Conservation (phyloP, 2,113 vertebrate genomes). For the Channa argus region DNA sequence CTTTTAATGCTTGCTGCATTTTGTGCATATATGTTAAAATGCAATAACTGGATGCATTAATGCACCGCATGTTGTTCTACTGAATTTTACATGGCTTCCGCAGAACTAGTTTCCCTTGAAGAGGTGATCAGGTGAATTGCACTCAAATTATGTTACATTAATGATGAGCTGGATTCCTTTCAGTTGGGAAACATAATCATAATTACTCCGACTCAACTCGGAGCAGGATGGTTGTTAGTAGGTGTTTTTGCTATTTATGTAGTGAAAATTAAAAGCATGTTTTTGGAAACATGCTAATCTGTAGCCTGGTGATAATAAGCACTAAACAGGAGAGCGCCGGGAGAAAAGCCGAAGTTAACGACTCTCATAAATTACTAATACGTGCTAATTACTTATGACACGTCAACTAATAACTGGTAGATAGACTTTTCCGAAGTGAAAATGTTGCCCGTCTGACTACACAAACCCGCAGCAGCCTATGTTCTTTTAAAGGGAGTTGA, state of each 20-base stretch:
- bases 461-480: too few relatives aligned
- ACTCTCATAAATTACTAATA: slow-evolving; percentile 28
- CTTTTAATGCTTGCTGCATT: too few relatives aligned
- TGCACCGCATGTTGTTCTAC: too few relatives aligned
- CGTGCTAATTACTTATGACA: neutral
- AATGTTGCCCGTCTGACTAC: neutral
- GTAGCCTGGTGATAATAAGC: slow-evolving; percentile 16
- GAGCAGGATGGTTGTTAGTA: neutral
- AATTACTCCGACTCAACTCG: slow-evolving; percentile 11
- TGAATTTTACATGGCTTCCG: too few relatives aligned
- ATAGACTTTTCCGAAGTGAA: slow-evolving; percentile 51
- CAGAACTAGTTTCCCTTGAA: neutral
- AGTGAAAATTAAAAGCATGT: slow-evolving; percentile 14
- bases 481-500: too few relatives aligned
- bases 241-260: neutral
- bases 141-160: neutral
- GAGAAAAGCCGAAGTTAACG: slow-evolving; percentile 36
- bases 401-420: slow-evolving; percentile 39
- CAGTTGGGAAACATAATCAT: slow-evolving; percentile 4
- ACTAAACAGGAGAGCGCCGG: neutral
- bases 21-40: too few relatives aligned
- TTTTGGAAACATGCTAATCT: neutral
- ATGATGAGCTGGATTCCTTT: neutral
- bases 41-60: too few relatives aligned
- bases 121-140: neutral